Percentiles rank a stretch among this genome's conserved stretches.
phyloP scores from a whole-genome alignment of 2,888 invertebrate genomes.

The Plutella xylostella region DNA sequence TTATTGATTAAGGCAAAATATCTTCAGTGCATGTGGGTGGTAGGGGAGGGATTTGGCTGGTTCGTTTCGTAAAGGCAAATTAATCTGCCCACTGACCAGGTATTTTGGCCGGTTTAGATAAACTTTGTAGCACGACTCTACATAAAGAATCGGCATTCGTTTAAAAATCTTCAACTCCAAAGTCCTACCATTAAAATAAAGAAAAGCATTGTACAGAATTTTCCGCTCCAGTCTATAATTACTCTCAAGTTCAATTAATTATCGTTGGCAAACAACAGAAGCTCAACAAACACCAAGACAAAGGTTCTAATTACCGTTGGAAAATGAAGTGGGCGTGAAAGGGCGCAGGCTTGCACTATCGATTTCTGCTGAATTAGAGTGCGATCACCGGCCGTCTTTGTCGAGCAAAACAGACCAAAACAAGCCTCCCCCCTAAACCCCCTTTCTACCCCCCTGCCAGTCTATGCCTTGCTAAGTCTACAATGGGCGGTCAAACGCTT shows the following conservation, averaged over 20 bases:
- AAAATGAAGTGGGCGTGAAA: conserved; percentile 53
- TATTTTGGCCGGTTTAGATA: no score
- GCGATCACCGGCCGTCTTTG: conserved; percentile 67
- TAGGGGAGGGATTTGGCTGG: no score
- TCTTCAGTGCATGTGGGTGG: no score
- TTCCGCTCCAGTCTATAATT: not conserved
- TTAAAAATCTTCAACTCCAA: no score
- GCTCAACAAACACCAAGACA: conserved; percentile 16
- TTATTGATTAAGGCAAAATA: no score
- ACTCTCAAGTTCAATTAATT: not conserved
- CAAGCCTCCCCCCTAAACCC: conserved; percentile 42
- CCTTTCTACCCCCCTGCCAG: conserved; percentile 29
- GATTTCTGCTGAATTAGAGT: conserved; percentile 69
- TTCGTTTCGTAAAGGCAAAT: no score
- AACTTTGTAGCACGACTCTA: no score
- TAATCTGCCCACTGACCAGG: no score
- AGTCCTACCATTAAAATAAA: no score
- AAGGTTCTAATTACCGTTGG: conserved; percentile 51
- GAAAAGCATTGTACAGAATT: no score
- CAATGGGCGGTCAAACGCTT: conserved; percentile 18
- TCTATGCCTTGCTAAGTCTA: conserved; percentile 38
- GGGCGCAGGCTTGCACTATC: conserved; percentile 65
- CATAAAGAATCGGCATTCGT: no score
- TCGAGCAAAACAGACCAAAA: conserved; percentile 68
- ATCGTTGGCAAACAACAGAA: not conserved